Percentiles rank a stretch among this genome's conserved stretches.
Evolutionary conservation across 2,113 vertebrate species (phyloP).

Genomic region (Kobus ellipsiprymnus): DNA sequence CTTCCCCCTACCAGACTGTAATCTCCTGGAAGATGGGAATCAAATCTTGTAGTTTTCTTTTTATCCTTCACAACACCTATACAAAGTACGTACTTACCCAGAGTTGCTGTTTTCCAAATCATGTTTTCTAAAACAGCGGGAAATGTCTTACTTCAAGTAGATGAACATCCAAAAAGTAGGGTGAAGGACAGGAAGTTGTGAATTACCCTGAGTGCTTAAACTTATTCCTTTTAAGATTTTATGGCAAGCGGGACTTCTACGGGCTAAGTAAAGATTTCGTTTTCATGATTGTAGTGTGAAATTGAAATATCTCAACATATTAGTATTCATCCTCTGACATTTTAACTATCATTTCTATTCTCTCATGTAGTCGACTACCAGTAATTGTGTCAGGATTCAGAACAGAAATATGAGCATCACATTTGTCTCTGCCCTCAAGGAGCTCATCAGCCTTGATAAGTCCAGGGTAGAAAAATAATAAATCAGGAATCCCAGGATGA

Average conservation of each 20-base stretch:
- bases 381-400: background rate
- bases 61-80: background rate
- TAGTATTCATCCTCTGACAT: background rate
- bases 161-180: background rate
- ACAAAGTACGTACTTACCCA: background rate
- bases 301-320: background rate
- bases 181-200: background rate
- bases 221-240: background rate
- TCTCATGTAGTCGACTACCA: background rate
- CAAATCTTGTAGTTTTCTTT: background rate
- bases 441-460: background rate
- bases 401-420: background rate
- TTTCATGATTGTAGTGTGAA: background rate
- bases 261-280: background rate
- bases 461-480: background rate
- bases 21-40: background rate
- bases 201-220: background rate
- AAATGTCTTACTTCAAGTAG: background rate
- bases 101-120: background rate
- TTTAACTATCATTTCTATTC: background rate
- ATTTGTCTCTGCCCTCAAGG: background rate
- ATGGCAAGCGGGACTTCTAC: background rate
- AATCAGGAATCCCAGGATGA: background rate
- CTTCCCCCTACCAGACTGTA: background rate
- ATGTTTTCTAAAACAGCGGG: background rate